Base-by-base conservation (phyloP, 2,113 vertebrate species). In the Oophaga pumilio region DNA sequence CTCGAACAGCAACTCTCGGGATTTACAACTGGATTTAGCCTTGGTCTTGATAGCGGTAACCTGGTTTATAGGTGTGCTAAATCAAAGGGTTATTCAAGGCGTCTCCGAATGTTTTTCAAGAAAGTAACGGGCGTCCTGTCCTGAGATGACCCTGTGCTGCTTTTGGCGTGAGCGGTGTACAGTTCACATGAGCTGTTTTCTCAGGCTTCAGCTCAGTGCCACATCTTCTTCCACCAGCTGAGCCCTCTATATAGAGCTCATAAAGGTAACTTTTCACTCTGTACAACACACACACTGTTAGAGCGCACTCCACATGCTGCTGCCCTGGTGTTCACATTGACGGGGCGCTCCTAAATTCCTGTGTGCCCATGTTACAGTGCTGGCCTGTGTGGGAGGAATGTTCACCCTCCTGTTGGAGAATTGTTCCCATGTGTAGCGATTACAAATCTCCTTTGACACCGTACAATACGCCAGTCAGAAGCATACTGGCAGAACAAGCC, bases 361-460 rank as follows among this genome's bases (percentile, higher is more conserved):
- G 57, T 33, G 28, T 86, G 53, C 52, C 56, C 62, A 73, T 60
- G 80, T 22, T 62, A 15, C 52, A 62, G 24, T 18, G 79, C 50
- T 43, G 33, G 68, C 81, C 59, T 77, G 59, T 52, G 79, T 76
- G 80, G n/a, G 69, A 33, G 68, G 86, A 74, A 64, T 76, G 85
- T 53, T 20, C 50, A 24, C 81, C 76, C 59, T 68, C 52, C 76
- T 86, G 49, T 15, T 28, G 33, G 79, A 53, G 79, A 66, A 88
- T 88, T 88, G 71, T 76, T 88, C 87, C 87, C 87, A 84, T 88
- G 87, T 88, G 87, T 88, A 66, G 66, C 73, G 33, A 66, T 88
- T 88, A 82, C 59, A 82, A 33, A 76, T 82, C 86, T 64, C 69
- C 86, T 76, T 76, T 88, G 87, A 83, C 87, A 66, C 50, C 49